These are phyloP conservation scores for Temnothorax curvispinosus DNA, from an alignment of 1,140 invertebrate genomes.

Conservation along the genomic window DNA sequence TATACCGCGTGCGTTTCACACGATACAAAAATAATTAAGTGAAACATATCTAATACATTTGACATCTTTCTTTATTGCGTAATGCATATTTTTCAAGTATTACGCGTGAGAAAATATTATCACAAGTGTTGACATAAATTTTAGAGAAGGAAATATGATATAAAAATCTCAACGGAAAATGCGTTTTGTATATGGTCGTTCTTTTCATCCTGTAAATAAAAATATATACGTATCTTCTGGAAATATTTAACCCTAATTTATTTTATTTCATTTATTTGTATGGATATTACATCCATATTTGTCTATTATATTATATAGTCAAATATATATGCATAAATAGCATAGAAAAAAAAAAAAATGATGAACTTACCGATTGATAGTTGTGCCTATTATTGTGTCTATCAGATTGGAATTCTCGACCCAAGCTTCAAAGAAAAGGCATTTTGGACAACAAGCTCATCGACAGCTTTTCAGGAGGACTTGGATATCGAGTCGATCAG, in stretches of 20 bases:
- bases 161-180: not conserved
- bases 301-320: not conserved
- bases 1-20: not conserved
- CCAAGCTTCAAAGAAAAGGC: slow-evolving; percentile 66
- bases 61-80: not conserved
- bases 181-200: too few species aligned
- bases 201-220: not conserved
- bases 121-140: not conserved
- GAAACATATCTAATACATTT: not conserved
- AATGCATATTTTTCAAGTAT: not conserved
- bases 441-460: slow-evolving; percentile 53
- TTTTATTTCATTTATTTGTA: not conserved
- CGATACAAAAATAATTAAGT: not conserved
- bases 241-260: not conserved
- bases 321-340: not conserved
- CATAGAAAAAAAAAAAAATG: not conserved
- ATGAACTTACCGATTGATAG: not conserved
- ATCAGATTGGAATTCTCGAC: slow-evolving; percentile 71
- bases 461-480: slow-evolving; percentile 21
- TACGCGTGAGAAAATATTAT: not conserved
- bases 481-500: slow-evolving; percentile 14
- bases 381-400: not conserved
- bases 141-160: not conserved
- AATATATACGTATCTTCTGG: not conserved
- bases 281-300: not conserved